Conservation (phyloP, 2,113 vertebrate genomes). For the Eudyptes chrysolophus region DNA sequence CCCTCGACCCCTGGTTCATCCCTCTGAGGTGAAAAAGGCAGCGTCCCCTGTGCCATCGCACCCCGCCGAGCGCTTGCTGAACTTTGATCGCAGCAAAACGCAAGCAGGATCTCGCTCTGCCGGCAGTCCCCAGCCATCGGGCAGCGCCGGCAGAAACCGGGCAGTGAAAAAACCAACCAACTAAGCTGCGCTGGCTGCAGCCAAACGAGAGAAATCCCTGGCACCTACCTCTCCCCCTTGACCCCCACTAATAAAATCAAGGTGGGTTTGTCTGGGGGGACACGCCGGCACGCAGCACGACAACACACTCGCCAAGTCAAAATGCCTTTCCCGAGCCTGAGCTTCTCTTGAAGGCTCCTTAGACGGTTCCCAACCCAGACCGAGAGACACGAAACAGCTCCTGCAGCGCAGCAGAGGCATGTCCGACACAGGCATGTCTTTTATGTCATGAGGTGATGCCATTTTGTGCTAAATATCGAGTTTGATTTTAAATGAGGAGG, state of each 20-base stretch:
- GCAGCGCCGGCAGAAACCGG: not conserved
- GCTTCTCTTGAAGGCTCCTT: not conserved
- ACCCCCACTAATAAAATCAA: not conserved
- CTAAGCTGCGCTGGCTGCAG: not conserved
- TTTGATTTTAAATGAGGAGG: not conserved
- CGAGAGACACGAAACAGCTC: not conserved
- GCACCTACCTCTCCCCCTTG: not conserved
- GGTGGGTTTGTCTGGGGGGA: not conserved
- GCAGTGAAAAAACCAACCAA: not conserved
- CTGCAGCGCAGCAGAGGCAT: not conserved
- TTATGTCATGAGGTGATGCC: not conserved
- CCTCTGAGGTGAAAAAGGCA: not conserved
- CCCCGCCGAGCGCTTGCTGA: fast-evolving
- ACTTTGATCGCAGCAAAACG: not conserved
- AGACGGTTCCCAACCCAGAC: not conserved
- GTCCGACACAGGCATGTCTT: not conserved
- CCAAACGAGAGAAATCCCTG: not conserved
- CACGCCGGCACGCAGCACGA: fast-evolving
- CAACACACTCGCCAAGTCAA: no score
- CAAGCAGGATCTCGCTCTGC: not conserved
- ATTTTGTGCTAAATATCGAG: not conserved
- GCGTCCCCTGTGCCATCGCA: not conserved
- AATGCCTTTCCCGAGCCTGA: not conserved
- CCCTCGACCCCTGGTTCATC: not conserved
- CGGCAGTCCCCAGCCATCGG: not conserved